Conservation (phyloP, 2,888 invertebrate genomes). For the Cordilura impudica region DNA sequence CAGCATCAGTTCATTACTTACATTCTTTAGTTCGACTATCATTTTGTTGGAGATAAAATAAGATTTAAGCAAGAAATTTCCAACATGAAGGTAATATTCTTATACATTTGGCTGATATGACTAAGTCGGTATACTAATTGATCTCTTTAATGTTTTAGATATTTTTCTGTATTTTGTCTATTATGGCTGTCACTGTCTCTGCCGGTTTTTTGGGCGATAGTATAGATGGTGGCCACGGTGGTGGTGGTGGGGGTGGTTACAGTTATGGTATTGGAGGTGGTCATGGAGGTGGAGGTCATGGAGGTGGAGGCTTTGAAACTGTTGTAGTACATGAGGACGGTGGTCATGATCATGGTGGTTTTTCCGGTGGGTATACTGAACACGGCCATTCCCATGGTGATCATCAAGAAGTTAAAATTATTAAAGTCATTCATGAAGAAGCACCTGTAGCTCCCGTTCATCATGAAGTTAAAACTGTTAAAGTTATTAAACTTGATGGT, state of each 20-base stretch:
- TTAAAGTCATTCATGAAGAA: constrained; percentile 44
- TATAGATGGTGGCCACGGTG: background rate
- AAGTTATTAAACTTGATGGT: constrained; percentile 50
- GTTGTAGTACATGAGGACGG: constrained; percentile 14
- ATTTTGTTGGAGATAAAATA: constrained; percentile 62
- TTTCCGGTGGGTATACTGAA: constrained; percentile 34
- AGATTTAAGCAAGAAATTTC: constrained; percentile 66
- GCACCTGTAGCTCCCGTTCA: constrained; percentile 5
- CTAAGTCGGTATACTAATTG: background rate
- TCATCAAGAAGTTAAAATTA: constrained; percentile 24
- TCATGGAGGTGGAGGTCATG: constrained; percentile 24
- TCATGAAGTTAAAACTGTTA: constrained; percentile 39
- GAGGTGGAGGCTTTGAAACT: constrained; percentile 22
- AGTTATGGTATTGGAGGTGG: constrained; percentile 14
- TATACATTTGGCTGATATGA: background rate
- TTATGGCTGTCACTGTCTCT: constrained; percentile 56
- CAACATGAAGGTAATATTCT: constrained; percentile 60
- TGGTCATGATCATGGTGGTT: constrained; percentile 38
- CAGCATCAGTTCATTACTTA: constrained; percentile 68
- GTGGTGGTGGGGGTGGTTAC: constrained; percentile 38
- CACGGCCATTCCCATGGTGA: background rate
- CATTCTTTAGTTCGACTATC: constrained; percentile 68
- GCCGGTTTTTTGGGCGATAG: constrained; percentile 50
- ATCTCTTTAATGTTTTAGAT: constrained; percentile 40
- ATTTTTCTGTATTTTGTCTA: constrained; percentile 57